A percentile compares a stretch with the other conserved stretches of the same genome.
Evolutionary conservation across 1,140 invertebrate genomes (phyloP).

Genomic region (Thereuonema tuberculata): DNA sequence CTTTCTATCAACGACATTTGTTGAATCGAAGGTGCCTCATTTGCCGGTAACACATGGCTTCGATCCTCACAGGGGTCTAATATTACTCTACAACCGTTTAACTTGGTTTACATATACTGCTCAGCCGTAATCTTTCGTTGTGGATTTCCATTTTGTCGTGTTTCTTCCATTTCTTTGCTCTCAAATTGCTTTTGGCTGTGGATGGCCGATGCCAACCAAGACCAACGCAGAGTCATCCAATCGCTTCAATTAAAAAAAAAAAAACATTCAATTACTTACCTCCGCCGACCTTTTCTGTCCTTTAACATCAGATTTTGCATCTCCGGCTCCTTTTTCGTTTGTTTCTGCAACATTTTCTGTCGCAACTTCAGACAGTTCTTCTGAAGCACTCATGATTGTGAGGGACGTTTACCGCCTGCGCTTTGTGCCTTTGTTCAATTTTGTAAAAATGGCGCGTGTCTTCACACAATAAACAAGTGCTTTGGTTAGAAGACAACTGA

Average conservation of each 20-base stretch:
- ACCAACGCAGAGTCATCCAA: too few relatives aligned
- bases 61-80: too few relatives aligned
- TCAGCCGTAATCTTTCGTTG: too few relatives aligned
- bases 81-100: too few relatives aligned
- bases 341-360: slow-evolving; percentile 47
- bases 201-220: too few relatives aligned
- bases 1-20: too few relatives aligned
- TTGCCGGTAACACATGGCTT: too few relatives aligned
- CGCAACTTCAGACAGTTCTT: slow-evolving; percentile 63
- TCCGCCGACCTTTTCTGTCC: slow-evolving; percentile 73
- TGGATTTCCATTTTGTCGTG: too few relatives aligned
- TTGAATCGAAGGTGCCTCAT: too few relatives aligned
- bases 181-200: too few relatives aligned
- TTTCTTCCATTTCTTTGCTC: too few relatives aligned
- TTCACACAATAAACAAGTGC: slow-evolving; percentile 12
- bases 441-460: slow-evolving; percentile 16
- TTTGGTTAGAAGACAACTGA: background rate
- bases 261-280: slow-evolving; percentile 43
- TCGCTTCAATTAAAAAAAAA: background rate
- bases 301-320: slow-evolving; percentile 65
- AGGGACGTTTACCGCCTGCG: background rate
- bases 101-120: too few relatives aligned
- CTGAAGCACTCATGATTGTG: slow-evolving; percentile 61
- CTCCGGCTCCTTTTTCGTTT: slow-evolving; percentile 50
- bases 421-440: slow-evolving; percentile 11